phyloP scores from a whole-genome alignment of 2,113 vertebrate genomes.

The Rhea pennata region DNA sequence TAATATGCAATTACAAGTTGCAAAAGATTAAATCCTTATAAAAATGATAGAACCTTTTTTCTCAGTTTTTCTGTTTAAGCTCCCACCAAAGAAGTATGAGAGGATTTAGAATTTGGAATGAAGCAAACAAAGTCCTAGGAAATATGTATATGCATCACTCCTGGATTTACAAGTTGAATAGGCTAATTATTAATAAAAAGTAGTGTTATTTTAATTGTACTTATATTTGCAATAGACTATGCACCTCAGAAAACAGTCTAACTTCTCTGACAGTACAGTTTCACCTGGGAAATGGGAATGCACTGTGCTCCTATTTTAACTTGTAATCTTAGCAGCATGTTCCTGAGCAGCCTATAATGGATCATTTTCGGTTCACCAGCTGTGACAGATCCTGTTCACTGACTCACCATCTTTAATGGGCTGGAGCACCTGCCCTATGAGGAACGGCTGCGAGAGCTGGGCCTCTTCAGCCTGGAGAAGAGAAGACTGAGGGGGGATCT shows the following conservation, averaged over 20 bases:
- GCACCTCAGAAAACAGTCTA: not conserved
- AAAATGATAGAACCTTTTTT: not conserved
- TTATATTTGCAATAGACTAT: not conserved
- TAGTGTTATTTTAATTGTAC: not conserved
- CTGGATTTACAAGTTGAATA: not conserved
- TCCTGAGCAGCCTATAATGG: not conserved
- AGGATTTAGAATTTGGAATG: not conserved
- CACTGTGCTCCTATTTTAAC: not conserved
- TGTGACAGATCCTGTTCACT: not conserved
- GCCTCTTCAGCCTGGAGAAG: no score
- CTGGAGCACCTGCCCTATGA: no score
- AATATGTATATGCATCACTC: rapidly evolving
- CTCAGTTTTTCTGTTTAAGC: not conserved
- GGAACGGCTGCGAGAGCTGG: no score
- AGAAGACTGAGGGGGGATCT: no score
- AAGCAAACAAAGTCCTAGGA: not conserved
- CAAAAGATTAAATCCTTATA: not conserved
- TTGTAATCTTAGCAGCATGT: not conserved
- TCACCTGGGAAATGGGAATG: not conserved
- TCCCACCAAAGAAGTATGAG: not conserved
- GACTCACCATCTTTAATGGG: not conserved
- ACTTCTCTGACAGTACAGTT: not conserved
- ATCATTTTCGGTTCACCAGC: not conserved
- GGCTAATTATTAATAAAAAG: not conserved
- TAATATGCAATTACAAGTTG: not conserved